phyloP scores from a whole-genome alignment of 1,140 invertebrate species.

The Platorchestia sp. region DNA sequence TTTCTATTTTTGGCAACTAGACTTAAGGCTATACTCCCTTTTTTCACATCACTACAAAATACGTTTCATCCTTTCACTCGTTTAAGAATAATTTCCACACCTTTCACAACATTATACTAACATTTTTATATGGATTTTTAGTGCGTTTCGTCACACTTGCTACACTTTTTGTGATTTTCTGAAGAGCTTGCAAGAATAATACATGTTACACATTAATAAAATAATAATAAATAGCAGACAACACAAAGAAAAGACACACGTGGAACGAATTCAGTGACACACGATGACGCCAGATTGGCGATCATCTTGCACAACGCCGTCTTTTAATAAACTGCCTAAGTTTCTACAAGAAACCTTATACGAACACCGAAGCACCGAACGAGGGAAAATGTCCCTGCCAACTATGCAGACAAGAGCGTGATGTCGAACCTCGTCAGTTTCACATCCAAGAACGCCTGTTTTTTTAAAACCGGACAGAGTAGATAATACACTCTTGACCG shows the following conservation, averaged over 20 bases:
- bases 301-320: not conserved
- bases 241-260: not conserved
- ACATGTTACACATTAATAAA: not conserved
- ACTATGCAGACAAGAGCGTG: no score
- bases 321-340: not conserved
- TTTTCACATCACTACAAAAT: conserved; percentile 21
- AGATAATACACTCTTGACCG: not conserved
- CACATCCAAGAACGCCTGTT: not conserved
- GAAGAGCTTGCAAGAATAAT: conserved; percentile 43
- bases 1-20: conserved; percentile 47
- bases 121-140: conserved; percentile 44
- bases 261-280: conserved; percentile 13
- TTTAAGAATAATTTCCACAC: not conserved
- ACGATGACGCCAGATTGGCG: not conserved
- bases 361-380: not conserved
- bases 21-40: conserved; percentile 9
- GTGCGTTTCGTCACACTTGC: conserved; percentile 49
- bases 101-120: not conserved
- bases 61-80: not conserved
- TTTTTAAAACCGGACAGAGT: not conserved
- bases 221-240: conserved; percentile 3
- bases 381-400: no score
- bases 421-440: not conserved
- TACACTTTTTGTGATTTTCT: conserved; percentile 50
- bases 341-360: not conserved